Conservation (phyloP, 2,888 invertebrate genomes). For the Xestia rhomboidea region DNA sequence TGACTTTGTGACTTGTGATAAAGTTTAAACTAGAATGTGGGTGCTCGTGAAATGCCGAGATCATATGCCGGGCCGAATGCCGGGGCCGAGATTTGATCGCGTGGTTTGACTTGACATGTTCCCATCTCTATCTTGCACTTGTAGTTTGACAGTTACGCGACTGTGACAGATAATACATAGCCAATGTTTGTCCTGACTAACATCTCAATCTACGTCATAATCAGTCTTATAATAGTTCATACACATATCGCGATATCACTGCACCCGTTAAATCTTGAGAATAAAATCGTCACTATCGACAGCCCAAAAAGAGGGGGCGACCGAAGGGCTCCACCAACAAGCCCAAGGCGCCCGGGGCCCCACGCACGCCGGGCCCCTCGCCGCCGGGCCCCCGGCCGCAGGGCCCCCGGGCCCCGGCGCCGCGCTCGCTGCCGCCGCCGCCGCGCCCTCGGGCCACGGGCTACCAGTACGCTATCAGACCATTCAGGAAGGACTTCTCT, state of each 20-base stretch:
- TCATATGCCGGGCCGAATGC: too few relatives aligned
- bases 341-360: conserved; percentile 78
- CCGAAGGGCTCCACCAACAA: conserved; percentile 90
- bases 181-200: neutral
- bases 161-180: neutral
- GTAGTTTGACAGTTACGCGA: neutral
- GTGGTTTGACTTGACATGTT: neutral
- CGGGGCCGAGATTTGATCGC: neutral
- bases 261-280: conserved; percentile 51
- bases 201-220: neutral
- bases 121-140: neutral
- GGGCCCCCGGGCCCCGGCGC: conserved; percentile 62
- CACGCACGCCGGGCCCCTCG: conserved; percentile 15
- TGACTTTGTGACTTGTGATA: neutral
- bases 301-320: conserved; percentile 88
- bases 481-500: conserved; percentile 89
- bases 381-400: conserved; percentile 23
- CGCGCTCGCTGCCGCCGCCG: conserved; percentile 69
- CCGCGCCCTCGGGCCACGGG: conserved; percentile 81
- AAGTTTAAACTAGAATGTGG: neutral
- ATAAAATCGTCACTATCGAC: conserved; percentile 62
- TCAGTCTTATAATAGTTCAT: conserved; percentile 6
- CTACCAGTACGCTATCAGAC: conserved; percentile 86
- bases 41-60: neutral
- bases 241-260: conserved; percentile 19